These are phyloP conservation scores for Atrina japonica DNA, from an alignment of 2,888 invertebrate species.

Conservation along the genomic window DNA sequence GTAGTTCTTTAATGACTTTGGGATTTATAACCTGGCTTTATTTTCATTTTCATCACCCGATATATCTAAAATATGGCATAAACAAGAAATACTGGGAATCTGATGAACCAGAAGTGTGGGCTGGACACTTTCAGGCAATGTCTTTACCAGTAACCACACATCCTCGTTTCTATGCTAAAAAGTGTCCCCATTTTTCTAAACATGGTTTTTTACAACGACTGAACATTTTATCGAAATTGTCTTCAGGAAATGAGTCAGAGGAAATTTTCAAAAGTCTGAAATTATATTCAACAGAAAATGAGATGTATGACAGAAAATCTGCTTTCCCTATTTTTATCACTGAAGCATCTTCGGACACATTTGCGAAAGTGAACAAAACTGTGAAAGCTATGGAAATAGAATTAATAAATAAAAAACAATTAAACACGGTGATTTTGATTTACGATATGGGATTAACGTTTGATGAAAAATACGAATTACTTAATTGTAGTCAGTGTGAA, in stretches of 20 bases:
- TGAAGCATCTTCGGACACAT: slow-evolving; percentile 6
- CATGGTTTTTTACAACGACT: background rate
- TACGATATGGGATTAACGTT: slow-evolving; percentile 28
- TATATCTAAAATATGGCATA: too few relatives aligned
- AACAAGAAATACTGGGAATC: slow-evolving; percentile 12
- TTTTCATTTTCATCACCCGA: too few relatives aligned
- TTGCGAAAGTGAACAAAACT: background rate
- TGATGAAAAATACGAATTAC: slow-evolving; percentile 23
- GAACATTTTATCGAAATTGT: slow-evolving; percentile 7
- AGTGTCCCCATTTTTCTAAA: slow-evolving; percentile 15
- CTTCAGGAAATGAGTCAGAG: background rate
- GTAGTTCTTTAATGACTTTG: slow-evolving; percentile 2
- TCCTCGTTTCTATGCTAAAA: background rate
- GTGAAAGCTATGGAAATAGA: slow-evolving; percentile 1
- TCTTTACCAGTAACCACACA: background rate
- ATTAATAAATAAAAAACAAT: background rate
- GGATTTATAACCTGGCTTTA: slow-evolving; percentile 9
- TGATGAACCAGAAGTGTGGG: slow-evolving; percentile 9
- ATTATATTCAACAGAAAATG: background rate
- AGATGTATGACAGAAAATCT: background rate
- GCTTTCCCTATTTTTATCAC: background rate
- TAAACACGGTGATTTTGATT: background rate
- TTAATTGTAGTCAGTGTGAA: slow-evolving; percentile 28
- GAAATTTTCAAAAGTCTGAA: background rate
- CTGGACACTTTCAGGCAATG: slow-evolving; percentile 8